phyloP scores from a whole-genome alignment of 2,888 invertebrate genomes.

The Rhagonycha lutea region DNA sequence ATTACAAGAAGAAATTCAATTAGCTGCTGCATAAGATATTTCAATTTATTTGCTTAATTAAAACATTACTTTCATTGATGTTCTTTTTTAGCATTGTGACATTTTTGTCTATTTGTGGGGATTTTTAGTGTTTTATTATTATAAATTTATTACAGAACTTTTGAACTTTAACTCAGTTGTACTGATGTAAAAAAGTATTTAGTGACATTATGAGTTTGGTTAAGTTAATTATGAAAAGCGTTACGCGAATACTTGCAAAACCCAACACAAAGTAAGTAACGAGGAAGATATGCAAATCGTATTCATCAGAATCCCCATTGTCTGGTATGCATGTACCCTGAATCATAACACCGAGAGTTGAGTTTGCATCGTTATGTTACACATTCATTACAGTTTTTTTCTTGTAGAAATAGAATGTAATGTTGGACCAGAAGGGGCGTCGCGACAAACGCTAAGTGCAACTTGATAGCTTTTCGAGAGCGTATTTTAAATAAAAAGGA shows the following conservation, averaged over 20 bases:
- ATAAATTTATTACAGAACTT: background rate
- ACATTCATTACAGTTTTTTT: constrained; percentile 43
- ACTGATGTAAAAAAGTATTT: constrained; percentile 19
- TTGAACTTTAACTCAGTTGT: background rate
- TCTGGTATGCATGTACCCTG: constrained; percentile 49
- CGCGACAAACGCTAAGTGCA: constrained; percentile 33
- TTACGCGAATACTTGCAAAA: constrained; percentile 43
- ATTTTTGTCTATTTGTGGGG: background rate
- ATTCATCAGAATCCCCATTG: constrained; percentile 51
- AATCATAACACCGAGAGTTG: constrained; percentile 37
- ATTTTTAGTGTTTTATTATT: constrained; percentile 2
- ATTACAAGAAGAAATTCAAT: constrained; percentile 20
- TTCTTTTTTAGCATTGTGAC: background rate
- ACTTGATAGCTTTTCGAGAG: constrained; percentile 35
- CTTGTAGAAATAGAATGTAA: constrained; percentile 38
- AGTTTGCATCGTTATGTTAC: constrained; percentile 42
- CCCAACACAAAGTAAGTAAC: constrained; percentile 49
- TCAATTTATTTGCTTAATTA: constrained; percentile 5
- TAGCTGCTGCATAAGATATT: constrained; percentile 19
- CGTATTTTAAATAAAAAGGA: constrained; percentile 8
- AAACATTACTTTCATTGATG: background rate
- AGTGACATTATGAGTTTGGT: constrained; percentile 39
- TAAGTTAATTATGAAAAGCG: constrained; percentile 45
- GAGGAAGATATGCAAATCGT: constrained; percentile 53
- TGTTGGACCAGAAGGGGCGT: constrained; percentile 23